Evolutionary conservation across 2,888 invertebrate species (phyloP).

Genomic region (Glaucopsyche alexis): DNA sequence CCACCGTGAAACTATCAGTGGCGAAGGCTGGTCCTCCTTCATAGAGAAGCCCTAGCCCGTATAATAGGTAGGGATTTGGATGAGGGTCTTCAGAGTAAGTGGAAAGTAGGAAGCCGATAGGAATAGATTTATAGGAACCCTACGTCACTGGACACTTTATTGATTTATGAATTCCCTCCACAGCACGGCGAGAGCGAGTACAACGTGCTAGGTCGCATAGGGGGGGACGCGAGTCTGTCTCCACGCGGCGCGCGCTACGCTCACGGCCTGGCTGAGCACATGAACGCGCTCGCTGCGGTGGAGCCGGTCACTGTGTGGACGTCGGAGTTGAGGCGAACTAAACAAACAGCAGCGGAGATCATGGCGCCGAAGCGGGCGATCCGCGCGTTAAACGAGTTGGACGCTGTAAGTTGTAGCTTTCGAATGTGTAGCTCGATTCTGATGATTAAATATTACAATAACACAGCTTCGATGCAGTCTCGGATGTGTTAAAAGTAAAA

Average conservation of each 20-base stretch:
- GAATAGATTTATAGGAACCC: too few species aligned
- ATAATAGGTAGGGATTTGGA: too few species aligned
- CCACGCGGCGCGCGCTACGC: conserved; percentile 90
- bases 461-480: neutral
- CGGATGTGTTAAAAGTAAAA: too few species aligned
- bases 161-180: conserved; percentile 40
- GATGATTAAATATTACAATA: too few species aligned
- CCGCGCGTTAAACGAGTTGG: conserved; percentile 93
- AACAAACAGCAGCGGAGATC: conserved; percentile 90
- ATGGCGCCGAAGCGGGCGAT: conserved; percentile 91
- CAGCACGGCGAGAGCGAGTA: conserved; percentile 97
- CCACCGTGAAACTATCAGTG: too few species aligned
- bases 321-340: conserved; percentile 92
- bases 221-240: conserved; percentile 93
- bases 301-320: conserved; percentile 93
- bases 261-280: conserved; percentile 85
- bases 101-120: too few species aligned
- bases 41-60: too few species aligned
- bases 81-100: too few species aligned
- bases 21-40: too few species aligned
- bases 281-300: conserved; percentile 79
- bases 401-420: conserved; percentile 84
- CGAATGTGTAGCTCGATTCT: neutral
- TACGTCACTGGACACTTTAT: too few species aligned
- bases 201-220: conserved; percentile 93